These are phyloP conservation scores for Rhopalosiphum maidis DNA, from an alignment of 1,140 invertebrate genomes.

Conservation along the genomic window DNA sequence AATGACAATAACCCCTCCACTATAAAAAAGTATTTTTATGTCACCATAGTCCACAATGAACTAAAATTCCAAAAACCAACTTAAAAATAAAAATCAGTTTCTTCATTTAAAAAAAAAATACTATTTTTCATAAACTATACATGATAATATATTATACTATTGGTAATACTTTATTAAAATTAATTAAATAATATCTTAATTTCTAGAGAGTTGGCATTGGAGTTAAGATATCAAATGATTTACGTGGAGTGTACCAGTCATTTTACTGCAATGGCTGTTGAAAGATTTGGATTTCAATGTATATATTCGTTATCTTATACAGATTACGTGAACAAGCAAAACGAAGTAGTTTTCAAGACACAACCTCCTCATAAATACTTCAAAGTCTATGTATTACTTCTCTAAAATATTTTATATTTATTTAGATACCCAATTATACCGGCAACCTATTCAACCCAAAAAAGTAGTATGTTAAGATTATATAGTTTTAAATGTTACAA, in stretches of 20 bases:
- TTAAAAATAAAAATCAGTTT: not conserved
- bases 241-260: not conserved
- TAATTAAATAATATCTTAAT: not conserved
- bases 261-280: conserved; percentile 6
- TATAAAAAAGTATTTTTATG: not conserved
- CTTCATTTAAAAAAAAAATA: not conserved
- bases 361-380: not conserved
- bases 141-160: too few relatives aligned
- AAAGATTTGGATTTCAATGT: conserved; percentile 1
- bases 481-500: too few relatives aligned
- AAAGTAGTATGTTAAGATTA: not conserved
- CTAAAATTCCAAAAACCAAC: not conserved
- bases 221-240: not conserved
- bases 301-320: not conserved
- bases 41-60: not conserved
- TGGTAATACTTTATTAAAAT: not conserved
- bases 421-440: not conserved
- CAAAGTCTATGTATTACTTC: not conserved
- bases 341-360: not conserved
- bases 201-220: not conserved
- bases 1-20: too few relatives aligned
- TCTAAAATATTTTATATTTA: not conserved
- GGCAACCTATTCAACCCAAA: not conserved
- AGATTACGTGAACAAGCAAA: not conserved
- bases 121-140: too few relatives aligned